Base-by-base conservation (phyloP, 2,113 vertebrate genomes). In the Suncus etruscus region DNA sequence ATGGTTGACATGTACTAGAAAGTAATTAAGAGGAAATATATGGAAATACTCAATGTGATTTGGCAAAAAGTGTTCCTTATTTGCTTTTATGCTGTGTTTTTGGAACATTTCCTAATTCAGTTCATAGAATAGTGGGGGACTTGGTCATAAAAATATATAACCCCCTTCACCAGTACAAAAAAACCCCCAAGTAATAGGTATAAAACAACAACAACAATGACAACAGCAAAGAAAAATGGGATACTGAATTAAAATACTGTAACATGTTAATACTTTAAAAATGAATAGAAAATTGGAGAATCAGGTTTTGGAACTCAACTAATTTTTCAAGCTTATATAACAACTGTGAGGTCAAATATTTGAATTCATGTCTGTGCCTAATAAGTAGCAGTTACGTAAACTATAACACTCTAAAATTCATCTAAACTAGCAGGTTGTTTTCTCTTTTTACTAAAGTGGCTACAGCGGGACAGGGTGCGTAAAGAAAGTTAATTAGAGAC, bases 401-500 rank as follows among this genome's bases (percentile, higher is more conserved):
- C 45, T 4, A 66, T 1, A 70, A n/a, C 51, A 31, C 27, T 61
- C 18, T 50, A 1, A 80, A 39, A 3, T 82, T 80, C 74, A 2
- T 15, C 25, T 2, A 58, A 76, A 84, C 4, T 70, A 80, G 2
- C 3, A 11, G 25, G 14, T 20, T 1, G 4, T 58, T 29, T 50
- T 48, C 8, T 25, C 29, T 73, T 61, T 22, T 87, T 48, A 8
- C 2, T 3, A 25, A 48, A 63, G 3, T 48, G 27, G 4, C 51
- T 16, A 54, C 24, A 12, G 0, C 22, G 7, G 54, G 24, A 27
- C 58, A 6, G 2, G 0, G 11, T 47, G 16, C 0, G 48, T 2
- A 63, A 83, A 84, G n/a, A 22, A 58, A 58, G 89, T 39, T 39
- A 39, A 39, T 5, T 39, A 39, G 45, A 6, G n/a, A n/a, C n/a